Evolutionary conservation across 2,113 vertebrate genomes (phyloP).

Genomic region (Varanus komodoensis): DNA sequence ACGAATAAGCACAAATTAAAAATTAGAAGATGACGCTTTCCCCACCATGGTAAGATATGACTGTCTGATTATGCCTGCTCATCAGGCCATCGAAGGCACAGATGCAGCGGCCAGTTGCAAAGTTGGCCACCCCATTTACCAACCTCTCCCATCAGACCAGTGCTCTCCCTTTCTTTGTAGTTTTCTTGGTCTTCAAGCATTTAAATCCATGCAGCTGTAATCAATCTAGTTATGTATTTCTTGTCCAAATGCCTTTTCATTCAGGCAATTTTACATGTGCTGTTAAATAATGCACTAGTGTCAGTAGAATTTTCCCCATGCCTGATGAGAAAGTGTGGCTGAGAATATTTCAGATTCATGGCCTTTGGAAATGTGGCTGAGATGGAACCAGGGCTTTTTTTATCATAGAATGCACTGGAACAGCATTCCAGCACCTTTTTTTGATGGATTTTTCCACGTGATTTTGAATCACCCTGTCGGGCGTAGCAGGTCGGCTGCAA

Average conservation of each 20-base stretch:
- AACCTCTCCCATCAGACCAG: neutral
- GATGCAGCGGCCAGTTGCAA: neutral
- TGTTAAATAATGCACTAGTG: neutral
- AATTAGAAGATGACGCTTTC: neutral
- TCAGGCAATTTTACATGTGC: neutral
- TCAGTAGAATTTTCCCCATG: neutral
- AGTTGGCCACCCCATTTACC: neutral
- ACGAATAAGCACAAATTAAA: too few species aligned
- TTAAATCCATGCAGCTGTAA: neutral
- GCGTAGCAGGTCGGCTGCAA: too few species aligned
- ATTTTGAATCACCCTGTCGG: too few species aligned
- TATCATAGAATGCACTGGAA: too few species aligned
- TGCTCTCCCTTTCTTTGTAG: neutral
- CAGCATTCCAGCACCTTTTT: too few species aligned
- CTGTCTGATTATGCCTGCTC: neutral
- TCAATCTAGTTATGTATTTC: neutral
- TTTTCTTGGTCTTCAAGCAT: neutral
- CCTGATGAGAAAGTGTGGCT: too few species aligned
- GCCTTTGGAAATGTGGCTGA: neutral
- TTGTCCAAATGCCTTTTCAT: neutral
- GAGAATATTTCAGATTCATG: neutral
- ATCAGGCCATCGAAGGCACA: neutral
- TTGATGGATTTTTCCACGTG: too few species aligned
- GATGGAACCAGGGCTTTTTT: too few species aligned
- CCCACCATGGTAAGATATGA: neutral